These are phyloP conservation scores for Oscheius onirici DNA, from an alignment of 2,888 invertebrate genomes.

Conservation along the genomic window DNA sequence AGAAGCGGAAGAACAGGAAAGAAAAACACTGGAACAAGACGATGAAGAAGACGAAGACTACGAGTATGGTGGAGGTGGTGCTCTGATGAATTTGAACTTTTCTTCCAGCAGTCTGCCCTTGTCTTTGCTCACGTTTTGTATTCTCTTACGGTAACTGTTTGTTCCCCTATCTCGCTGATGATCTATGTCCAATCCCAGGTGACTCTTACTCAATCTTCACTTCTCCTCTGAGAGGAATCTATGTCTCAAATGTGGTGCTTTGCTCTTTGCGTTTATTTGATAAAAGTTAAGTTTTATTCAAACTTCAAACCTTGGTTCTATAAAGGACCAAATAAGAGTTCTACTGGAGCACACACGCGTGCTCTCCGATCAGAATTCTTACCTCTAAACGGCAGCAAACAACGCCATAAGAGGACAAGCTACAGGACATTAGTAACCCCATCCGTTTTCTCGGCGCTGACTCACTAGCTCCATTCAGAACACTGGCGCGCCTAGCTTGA, in stretches of 20 bases:
- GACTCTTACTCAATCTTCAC: conserved; percentile 9
- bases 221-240: conserved; percentile 9
- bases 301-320: background rate
- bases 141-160: conserved; percentile 10
- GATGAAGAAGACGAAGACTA: conserved; percentile 25
- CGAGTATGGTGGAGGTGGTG: conserved; percentile 6
- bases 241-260: background rate
- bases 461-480: conserved; percentile 6
- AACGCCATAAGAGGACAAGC: no score
- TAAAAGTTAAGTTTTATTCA: background rate
- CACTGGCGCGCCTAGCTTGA: background rate
- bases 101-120: background rate
- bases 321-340: no score
- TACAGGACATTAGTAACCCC: no score
- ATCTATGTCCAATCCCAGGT: conserved; percentile 16
- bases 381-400: no score
- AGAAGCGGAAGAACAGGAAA: conserved; percentile 21
- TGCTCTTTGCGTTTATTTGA: background rate
- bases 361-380: no score
- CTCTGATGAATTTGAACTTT: background rate
- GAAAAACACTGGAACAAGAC: background rate
- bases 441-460: conserved; percentile 6
- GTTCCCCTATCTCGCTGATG: background rate
- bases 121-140: background rate
- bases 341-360: no score